phyloP scores from a whole-genome alignment of 53 echinoderm and acorn worm species.

The Apostichopus leukothele region DNA sequence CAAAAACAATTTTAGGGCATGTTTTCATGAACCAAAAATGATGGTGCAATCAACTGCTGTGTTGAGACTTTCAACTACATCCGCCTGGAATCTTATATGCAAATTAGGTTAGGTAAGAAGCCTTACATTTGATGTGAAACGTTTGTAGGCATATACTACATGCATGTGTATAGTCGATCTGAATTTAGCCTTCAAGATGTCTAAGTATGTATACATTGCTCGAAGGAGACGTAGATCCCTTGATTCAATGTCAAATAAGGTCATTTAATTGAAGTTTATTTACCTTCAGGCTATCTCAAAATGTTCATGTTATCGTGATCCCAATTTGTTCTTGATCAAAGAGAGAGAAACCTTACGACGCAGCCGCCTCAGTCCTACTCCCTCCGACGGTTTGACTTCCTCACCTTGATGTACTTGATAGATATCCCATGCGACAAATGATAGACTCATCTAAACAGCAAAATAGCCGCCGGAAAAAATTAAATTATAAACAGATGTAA shows the following conservation, averaged over 20 bases:
- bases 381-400: not conserved
- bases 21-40: no score
- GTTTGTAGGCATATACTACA: no score
- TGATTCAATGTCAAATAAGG: not conserved
- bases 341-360: no score
- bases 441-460: constrained; percentile 1
- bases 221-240: not conserved
- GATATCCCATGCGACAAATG: not conserved
- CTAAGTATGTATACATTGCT: no score
- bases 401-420: not conserved
- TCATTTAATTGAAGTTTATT: not conserved
- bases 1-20: no score
- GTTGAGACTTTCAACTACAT: no score
- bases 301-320: not conserved
- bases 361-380: not conserved
- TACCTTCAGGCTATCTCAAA: not conserved
- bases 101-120: no score
- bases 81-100: no score
- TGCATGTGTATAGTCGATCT: no score
- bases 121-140: no score
- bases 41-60: no score
- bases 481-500: constrained; percentile 42
- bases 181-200: no score
- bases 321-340: constrained; percentile 22
- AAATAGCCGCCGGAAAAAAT: constrained; percentile 35